Percentiles rank a stretch among this genome's conserved stretches.
phyloP scores from a whole-genome alignment of 2,113 vertebrate species.

The Genyomyrus donnyi region DNA sequence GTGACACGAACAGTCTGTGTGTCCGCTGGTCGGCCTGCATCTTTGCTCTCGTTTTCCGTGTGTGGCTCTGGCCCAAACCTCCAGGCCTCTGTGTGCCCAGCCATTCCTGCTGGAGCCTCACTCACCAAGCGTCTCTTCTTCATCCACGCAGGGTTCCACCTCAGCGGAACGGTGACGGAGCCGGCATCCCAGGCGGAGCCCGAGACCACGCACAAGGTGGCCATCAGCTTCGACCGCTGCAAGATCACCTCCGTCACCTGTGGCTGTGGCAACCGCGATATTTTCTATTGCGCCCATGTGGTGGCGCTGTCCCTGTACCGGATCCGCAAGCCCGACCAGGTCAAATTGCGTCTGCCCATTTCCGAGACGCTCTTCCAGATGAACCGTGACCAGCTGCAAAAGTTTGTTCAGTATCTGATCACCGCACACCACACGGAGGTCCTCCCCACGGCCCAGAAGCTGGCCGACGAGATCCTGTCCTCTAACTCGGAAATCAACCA shows the following conservation, averaged over 20 bases:
- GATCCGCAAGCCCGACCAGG: slow-evolving; percentile 94
- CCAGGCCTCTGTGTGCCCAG: background rate
- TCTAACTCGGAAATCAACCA: slow-evolving; percentile 99
- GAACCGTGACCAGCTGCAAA: slow-evolving; percentile 98
- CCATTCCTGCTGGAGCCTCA: background rate
- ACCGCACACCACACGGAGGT: slow-evolving; percentile 98
- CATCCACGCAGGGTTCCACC: slow-evolving; percentile 73
- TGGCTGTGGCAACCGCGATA: slow-evolving; percentile 94
- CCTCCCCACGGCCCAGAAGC: slow-evolving; percentile 92
- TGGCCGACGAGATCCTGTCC: slow-evolving; percentile 98
- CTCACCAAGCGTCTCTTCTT: background rate
- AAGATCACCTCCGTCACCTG: slow-evolving; percentile 98
- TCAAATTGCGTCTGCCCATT: slow-evolving; percentile 96
- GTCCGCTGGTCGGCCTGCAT: background rate
- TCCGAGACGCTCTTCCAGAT: slow-evolving; percentile 99
- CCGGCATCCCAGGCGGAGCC: slow-evolving; percentile 77
- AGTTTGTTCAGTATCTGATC: slow-evolving; percentile 98
- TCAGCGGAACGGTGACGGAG: slow-evolving; percentile 92
- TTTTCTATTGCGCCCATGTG: slow-evolving; percentile 97
- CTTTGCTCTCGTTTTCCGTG: background rate
- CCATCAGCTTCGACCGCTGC: slow-evolving; percentile 98
- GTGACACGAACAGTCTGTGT: background rate
- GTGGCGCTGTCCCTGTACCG: slow-evolving; percentile 95
- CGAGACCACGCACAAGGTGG: slow-evolving; percentile 89
- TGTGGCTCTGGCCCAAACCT: background rate